A percentile compares a stretch with the other conserved stretches of the same genome.
Evolutionary conservation across 2,113 vertebrate genomes (phyloP).

Genomic region (Beaufortia kweichowensis): DNA sequence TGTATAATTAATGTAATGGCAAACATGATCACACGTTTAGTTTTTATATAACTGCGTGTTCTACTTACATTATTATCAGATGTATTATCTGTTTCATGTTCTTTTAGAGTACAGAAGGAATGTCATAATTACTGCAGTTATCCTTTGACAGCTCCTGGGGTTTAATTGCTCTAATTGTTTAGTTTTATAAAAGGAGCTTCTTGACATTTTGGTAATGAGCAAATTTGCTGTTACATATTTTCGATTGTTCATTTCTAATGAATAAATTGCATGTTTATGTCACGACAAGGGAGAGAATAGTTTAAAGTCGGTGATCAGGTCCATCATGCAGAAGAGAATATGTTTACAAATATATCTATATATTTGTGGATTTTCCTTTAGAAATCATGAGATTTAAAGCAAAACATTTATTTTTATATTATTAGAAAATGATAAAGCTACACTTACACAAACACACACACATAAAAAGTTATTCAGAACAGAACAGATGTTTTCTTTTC

Average conservation of each 20-base stretch:
- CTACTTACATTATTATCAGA: neutral
- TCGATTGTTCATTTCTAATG: constrained; percentile 26
- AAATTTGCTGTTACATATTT: constrained; percentile 1
- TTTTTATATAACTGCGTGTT: neutral
- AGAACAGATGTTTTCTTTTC: neutral
- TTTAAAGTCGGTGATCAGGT: neutral
- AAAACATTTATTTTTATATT: too few relatives aligned
- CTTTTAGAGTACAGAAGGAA: neutral
- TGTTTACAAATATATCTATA: too few relatives aligned
- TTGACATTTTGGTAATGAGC: constrained; percentile 34
- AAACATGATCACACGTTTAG: neutral
- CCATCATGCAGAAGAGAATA: neutral
- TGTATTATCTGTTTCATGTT: constrained; percentile 2
- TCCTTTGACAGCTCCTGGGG: constrained; percentile 23
- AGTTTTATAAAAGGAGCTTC: constrained; percentile 25
- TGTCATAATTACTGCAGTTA: constrained; percentile 18
- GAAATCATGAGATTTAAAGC: too few relatives aligned
- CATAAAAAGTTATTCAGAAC: too few relatives aligned
- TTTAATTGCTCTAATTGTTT: constrained; percentile 36
- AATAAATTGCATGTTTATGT: constrained; percentile 13
- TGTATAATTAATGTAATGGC: neutral
- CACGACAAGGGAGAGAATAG: neutral
- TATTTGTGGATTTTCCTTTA: too few relatives aligned
- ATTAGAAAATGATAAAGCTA: too few relatives aligned
- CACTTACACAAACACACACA: neutral